Evolutionary conservation across 2,888 invertebrate genomes (phyloP).

Genomic region (Empis stercorea): DNA sequence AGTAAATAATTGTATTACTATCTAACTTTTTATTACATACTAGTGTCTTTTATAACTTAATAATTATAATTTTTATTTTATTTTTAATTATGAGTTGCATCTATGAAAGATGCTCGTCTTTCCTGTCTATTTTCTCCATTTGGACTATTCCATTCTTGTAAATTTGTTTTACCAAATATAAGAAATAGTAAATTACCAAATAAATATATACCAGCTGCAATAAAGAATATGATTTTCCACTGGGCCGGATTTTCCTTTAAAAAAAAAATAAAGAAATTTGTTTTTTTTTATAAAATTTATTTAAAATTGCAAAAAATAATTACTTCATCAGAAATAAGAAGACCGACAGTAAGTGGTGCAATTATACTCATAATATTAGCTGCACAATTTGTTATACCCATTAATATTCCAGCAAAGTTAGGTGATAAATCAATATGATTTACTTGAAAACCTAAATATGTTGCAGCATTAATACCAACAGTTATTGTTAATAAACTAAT

Average conservation of each 20-base stretch:
- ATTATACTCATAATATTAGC: constrained; percentile 67
- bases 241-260: constrained; percentile 28
- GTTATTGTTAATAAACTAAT: constrained; percentile 55
- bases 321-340: constrained; percentile 57
- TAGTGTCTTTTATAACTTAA: too few species aligned
- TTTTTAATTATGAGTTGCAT: too few species aligned
- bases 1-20: too few species aligned
- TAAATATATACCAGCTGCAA: constrained; percentile 42
- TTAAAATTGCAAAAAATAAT: too few species aligned
- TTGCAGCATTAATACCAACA: constrained; percentile 61
- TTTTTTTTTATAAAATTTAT: too few species aligned
- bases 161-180: constrained; percentile 40
- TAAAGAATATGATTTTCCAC: constrained; percentile 45
- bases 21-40: too few species aligned
- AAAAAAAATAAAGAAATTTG: constrained; percentile 6
- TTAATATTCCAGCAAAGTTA: constrained; percentile 68
- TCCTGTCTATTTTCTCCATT: constrained; percentile 7
- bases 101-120: too few species aligned
- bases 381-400: constrained; percentile 75
- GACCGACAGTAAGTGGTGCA: constrained; percentile 60
- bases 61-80: too few species aligned
- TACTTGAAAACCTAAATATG: constrained; percentile 64
- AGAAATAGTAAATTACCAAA: constrained; percentile 42
- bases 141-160: constrained; percentile 48
- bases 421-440: constrained; percentile 79